These are phyloP conservation scores for Maniola jurtina DNA, from an alignment of 1,140 invertebrate genomes.

Conservation along the genomic window DNA sequence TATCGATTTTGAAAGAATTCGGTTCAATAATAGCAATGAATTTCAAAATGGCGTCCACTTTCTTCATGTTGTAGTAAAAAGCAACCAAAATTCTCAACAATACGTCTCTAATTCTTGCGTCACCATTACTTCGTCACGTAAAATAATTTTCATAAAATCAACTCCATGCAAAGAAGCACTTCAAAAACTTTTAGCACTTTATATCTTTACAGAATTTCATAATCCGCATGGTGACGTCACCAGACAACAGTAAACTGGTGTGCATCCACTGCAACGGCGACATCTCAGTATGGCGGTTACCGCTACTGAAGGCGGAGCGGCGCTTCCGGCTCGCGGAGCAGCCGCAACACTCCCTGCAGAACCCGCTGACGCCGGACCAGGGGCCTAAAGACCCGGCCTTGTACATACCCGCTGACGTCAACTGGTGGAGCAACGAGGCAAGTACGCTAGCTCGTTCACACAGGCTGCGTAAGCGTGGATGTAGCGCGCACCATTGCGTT, in stretches of 20 bases:
- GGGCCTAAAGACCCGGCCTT: slow-evolving; percentile 61
- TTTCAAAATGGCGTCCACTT: no score
- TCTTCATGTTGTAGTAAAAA: no score
- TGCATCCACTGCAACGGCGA: slow-evolving; percentile 85
- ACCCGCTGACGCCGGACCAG: slow-evolving; percentile 61
- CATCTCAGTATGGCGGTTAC: slow-evolving; percentile 86
- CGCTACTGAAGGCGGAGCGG: slow-evolving; percentile 80
- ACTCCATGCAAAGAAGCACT: no score
- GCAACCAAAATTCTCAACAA: no score
- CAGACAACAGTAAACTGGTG: slow-evolving; percentile 79
- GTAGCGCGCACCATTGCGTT: no score
- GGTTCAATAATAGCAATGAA: no score
- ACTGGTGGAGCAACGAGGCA: slow-evolving; percentile 89
- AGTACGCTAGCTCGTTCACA: no score
- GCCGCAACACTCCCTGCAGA: slow-evolving; percentile 81
- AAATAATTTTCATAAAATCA: no score
- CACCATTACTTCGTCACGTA: no score
- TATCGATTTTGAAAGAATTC: no score
- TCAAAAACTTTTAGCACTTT: background rate
- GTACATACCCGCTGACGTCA: slow-evolving; percentile 84
- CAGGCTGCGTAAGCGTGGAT: no score
- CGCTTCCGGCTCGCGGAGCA: slow-evolving; percentile 83
- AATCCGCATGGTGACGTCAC: slow-evolving; percentile 84
- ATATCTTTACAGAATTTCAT: slow-evolving; percentile 77
- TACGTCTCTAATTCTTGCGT: no score